Percentiles rank a stretch among this genome's conserved stretches.
These are phyloP conservation scores for Thalassophryne amazonica DNA, from an alignment of 2,797 vertebrate species.

Conservation along the genomic window DNA sequence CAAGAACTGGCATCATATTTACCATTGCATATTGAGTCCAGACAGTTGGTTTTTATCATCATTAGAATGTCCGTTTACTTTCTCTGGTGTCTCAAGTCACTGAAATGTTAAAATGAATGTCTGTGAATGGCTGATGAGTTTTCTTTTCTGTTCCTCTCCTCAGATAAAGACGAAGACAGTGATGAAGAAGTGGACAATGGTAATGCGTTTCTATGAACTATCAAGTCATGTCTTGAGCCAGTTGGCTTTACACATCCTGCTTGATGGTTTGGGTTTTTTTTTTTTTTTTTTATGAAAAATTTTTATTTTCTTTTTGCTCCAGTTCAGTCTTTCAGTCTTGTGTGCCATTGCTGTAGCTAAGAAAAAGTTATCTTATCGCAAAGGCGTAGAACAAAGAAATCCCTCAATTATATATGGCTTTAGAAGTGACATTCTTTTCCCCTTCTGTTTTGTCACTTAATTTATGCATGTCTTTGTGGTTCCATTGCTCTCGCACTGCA, in stretches of 20 bases:
- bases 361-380: slow-evolving; percentile 69
- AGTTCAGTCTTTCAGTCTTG: slow-evolving; percentile 49
- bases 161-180: slow-evolving; percentile 58
- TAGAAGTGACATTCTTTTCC: slow-evolving; percentile 70
- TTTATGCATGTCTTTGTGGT: slow-evolving; percentile 75
- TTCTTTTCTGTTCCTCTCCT: slow-evolving; percentile 26
- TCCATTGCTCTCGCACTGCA: slow-evolving; percentile 65
- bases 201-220: slow-evolving; percentile 60
- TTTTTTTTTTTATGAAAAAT: slow-evolving; percentile 70
- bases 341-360: slow-evolving; percentile 31
- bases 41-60: slow-evolving; percentile 41
- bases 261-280: no score
- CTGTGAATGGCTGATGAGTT: slow-evolving; percentile 30
- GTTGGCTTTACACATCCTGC: slow-evolving; percentile 36
- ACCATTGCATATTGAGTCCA: slow-evolving; percentile 12
- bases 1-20: no score
- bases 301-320: slow-evolving; percentile 53
- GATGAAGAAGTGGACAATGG: slow-evolving; percentile 64
- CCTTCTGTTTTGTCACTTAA: slow-evolving; percentile 62
- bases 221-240: slow-evolving; percentile 55
- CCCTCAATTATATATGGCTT: slow-evolving; percentile 75
- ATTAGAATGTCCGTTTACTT: slow-evolving; percentile 34
- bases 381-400: slow-evolving; percentile 67
- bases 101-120: slow-evolving; percentile 18
- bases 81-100: slow-evolving; percentile 34